Evolutionary conservation across 2,113 vertebrate species (phyloP), one percentile per base, ranked within the genome.

Genomic region (Prietella phreatophila): DNA sequence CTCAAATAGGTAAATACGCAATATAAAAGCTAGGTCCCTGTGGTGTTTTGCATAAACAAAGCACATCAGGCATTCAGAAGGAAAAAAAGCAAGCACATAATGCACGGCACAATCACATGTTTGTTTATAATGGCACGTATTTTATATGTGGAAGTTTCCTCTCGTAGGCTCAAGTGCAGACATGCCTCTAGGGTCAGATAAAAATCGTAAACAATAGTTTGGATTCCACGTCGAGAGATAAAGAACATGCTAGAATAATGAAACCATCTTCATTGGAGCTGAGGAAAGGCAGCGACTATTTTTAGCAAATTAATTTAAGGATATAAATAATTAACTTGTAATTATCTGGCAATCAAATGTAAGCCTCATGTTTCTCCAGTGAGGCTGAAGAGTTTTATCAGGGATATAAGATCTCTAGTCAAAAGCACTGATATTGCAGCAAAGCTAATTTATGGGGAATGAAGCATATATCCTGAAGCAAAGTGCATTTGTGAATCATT

Each of bases 281-380:
- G 61, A 92, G 89, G 86, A 89, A 91, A 89, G 93, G 91, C 87
- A 90, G 89, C 84, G 89, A 89, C 95, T 95, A 96, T 96, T 95
- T 96, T 95, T 95, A 95, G 95, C 92, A 93, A 94, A 95, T 95
- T 95, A 94, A 96, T 95, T 95, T 95, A 95, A 95, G 93, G 90
- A 93, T 94, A 94, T 95, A 95, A 96, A 96, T 96, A 96, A 96
- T 96, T 95, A 96, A 95, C 93, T 94, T 94, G 95, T 96, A 95
- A 95, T 96, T 94, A 95, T 95, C 94, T 95, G 94, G 94, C 95
- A 95, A 96, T 96, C 95, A 95, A 93, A 90, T 90, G 91, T 90
- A 91, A 94, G 94, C 89, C 90, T 85, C 89, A 93, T 85, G 91
- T 94, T 92, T 93, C 55, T 92, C 89, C 91, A 33, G 93, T 91